Conservation (phyloP, 1,140 invertebrate genomes). For the Drosophila tsacasi region DNA sequence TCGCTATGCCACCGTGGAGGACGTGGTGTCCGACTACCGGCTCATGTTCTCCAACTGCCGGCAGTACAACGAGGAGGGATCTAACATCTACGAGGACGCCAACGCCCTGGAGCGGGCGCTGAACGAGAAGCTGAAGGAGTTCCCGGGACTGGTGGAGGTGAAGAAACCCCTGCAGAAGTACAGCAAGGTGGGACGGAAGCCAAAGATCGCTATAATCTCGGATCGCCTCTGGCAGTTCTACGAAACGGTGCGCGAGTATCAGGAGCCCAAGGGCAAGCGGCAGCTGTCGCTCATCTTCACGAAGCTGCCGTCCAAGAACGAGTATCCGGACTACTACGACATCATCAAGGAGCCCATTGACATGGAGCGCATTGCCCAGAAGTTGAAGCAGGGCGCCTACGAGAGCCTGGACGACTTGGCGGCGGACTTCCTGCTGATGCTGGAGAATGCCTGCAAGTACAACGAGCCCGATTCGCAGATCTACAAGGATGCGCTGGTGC, state of each 20-base stretch:
- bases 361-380: conserved; percentile 97
- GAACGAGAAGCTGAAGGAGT: conserved; percentile 93
- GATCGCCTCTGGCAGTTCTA: conserved; percentile 95
- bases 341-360: conserved; percentile 99
- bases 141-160: conserved; percentile 84
- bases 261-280: conserved; percentile 93
- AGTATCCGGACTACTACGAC: conserved; percentile 99
- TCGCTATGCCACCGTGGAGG: conserved; percentile 87
- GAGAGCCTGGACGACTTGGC: conserved; percentile 95
- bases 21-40: conserved; percentile 88
- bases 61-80: conserved; percentile 98
- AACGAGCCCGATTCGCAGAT: conserved; percentile 99
- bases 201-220: conserved; percentile 86
- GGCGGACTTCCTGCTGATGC: conserved; percentile 98
- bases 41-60: conserved; percentile 98
- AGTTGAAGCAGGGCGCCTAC: conserved; percentile 92
- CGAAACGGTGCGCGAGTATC: conserved; percentile 95
- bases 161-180: conserved; percentile 77
- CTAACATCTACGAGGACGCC: conserved; percentile 97
- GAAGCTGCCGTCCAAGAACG: conserved; percentile 96
- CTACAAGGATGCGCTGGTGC: conserved; percentile 98
- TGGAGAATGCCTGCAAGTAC: conserved; percentile 99
- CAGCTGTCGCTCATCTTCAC: conserved; percentile 96
- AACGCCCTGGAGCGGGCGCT: conserved; percentile 94
- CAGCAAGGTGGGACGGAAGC: conserved; percentile 60